These are phyloP conservation scores for Lucinisca nassula DNA, from an alignment of 2,888 invertebrate species.

Conservation along the genomic window DNA sequence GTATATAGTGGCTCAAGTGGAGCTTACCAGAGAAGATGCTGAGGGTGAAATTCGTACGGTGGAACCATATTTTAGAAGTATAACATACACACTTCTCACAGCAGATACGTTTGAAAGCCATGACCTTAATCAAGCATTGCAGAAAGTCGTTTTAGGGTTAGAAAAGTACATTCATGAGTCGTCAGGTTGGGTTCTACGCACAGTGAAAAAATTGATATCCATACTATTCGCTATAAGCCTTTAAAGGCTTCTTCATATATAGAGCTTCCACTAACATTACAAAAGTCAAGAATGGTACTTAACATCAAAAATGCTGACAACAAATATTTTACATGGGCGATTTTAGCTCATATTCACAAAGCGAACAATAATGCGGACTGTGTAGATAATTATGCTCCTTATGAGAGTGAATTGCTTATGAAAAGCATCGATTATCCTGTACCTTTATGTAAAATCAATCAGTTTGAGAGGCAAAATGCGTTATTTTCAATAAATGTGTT, in stretches of 20 bases:
- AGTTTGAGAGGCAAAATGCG: conserved; percentile 50
- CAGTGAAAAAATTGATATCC: neutral
- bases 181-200: conserved; percentile 2
- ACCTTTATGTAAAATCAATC: conserved; percentile 29
- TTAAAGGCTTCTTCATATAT: conserved; percentile 15
- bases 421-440: conserved; percentile 36
- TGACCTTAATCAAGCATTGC: neutral
- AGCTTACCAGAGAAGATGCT: neutral
- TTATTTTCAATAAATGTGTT: conserved; percentile 50
- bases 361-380: neutral
- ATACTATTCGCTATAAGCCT: neutral
- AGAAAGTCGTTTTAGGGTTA: neutral
- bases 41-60: neutral
- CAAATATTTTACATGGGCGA: conserved; percentile 49
- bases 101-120: neutral
- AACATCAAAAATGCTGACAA: conserved; percentile 61
- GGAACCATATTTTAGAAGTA: neutral
- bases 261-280: neutral
- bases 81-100: neutral
- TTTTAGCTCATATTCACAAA: conserved; percentile 36
- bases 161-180: conserved; percentile 13
- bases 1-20: neutral
- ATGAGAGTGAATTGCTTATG: conserved; percentile 25
- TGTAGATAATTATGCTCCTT: neutral
- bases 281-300: conserved; percentile 27